Evolutionary conservation across 2,888 invertebrate genomes (phyloP), one percentile per base, ranked within the genome.

Genomic region (Apamea epomidion): DNA sequence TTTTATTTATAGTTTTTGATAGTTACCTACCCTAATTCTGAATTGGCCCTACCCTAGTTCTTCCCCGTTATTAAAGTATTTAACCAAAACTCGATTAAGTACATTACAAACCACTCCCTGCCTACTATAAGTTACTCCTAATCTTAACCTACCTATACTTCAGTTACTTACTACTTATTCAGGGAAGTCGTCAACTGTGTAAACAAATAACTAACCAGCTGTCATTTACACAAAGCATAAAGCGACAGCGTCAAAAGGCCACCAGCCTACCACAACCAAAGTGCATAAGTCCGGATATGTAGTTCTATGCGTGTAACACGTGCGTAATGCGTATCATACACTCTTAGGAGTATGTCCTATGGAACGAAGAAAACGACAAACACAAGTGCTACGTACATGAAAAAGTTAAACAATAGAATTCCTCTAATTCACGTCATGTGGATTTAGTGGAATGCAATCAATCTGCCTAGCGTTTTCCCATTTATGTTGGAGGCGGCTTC

Each of bases 371-470:
- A 58, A 37, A 37, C n/a, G 12, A 58, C n/a, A 58, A 72, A 37
- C 18, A 58, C 6, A 42, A 60, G 42, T 62, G 58, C 1, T 58
- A 10, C 3, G 4, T 16, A 5, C 32, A 21, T 32, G 48, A 32
- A 68, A 68, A 74, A 14, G 8, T 51, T 51, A n/a, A 54, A 29
- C 21, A 54, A 42, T 54, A 54, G 37, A 51, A 69, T 75, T 70
- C 51, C 21, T 75, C 21, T 51, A 69, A 51, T 51, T 75, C n/a
- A 29, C 51, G 51, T 42, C 70, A n/a, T 37, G 21, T 37, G 37
- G n/a, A 37, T 68, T n/a, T 37, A 25, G 37, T 37, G 37, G 65
- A 37, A 67, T 64, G 21, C 29, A 32, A 64, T 32, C 21, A 32
- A 32, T 64, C 32, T 64, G 64, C 64, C 10, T 64, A 21, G 21